Evolutionary conservation across 2,797 vertebrate species (phyloP).

Genomic region (Chiloscyllium punctatum): DNA sequence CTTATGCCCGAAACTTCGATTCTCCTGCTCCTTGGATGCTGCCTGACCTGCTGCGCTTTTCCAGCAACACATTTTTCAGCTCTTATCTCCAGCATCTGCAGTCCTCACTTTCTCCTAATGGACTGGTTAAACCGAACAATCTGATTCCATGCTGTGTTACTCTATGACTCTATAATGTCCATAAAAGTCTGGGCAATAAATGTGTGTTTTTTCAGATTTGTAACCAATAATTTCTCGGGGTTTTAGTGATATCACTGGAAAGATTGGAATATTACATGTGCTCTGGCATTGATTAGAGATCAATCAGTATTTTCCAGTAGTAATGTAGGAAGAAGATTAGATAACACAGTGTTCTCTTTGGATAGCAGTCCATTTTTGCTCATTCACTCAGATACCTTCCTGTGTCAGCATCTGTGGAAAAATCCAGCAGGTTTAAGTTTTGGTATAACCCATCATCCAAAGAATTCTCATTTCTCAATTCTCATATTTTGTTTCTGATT

Average conservation of each 20-base stretch:
- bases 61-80: no score
- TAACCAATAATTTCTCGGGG: background rate
- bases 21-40: no score
- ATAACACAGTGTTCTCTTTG: background rate
- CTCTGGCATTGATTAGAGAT: background rate
- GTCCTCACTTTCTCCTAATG: no score
- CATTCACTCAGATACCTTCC: background rate
- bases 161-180: no score
- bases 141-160: no score
- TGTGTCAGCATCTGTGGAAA: background rate
- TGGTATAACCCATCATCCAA: background rate
- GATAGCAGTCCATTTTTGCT: background rate
- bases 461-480: slow-evolving; percentile 7
- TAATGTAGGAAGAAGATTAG: background rate
- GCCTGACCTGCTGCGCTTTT: no score
- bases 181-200: background rate
- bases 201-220: background rate
- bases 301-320: background rate
- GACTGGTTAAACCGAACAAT: no score
- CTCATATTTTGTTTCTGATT: background rate
- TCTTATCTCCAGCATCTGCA: no score
- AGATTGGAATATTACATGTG: background rate
- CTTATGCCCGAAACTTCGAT: no score
- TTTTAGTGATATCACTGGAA: background rate
- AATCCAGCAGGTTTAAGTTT: background rate